A percentile compares a stretch with the other conserved stretches of the same genome.
Evolutionary conservation across 1,140 invertebrate species (phyloP).

Genomic region (Eueides isabella): DNA sequence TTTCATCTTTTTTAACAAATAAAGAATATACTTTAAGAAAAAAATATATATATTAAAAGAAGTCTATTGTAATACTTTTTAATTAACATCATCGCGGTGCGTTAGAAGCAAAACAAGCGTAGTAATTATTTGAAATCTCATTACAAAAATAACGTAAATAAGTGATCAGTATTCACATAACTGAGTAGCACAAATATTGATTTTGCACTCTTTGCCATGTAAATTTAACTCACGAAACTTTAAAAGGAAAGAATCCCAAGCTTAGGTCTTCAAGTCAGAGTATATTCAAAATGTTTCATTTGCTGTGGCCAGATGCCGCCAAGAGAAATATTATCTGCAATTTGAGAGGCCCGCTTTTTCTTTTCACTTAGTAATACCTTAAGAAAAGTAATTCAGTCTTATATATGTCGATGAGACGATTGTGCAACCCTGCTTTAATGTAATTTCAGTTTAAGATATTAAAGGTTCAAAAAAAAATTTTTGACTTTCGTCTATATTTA

Average conservation of each 20-base stretch:
- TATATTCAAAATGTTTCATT: constrained; percentile 48
- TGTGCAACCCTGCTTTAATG: neutral
- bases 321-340: constrained; percentile 59
- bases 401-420: neutral
- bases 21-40: neutral
- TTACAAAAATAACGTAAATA: no score
- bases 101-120: no score
- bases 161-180: no score
- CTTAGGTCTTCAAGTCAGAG: neutral
- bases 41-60: no score
- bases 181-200: no score
- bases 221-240: neutral
- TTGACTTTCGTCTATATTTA: neutral
- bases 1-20: neutral
- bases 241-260: neutral
- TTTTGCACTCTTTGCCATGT: no score
- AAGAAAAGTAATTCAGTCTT: constrained; percentile 12
- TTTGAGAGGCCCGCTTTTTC: constrained; percentile 45
- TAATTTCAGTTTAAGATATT: no score
- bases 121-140: no score
- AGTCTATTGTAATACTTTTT: no score
- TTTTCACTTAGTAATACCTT: constrained; percentile 35
- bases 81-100: no score
- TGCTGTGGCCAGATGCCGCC: constrained; percentile 52
- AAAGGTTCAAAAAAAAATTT: no score